Evolutionary conservation across 2,797 vertebrate genomes (phyloP).

Genomic region (Neoniphon sammara): DNA sequence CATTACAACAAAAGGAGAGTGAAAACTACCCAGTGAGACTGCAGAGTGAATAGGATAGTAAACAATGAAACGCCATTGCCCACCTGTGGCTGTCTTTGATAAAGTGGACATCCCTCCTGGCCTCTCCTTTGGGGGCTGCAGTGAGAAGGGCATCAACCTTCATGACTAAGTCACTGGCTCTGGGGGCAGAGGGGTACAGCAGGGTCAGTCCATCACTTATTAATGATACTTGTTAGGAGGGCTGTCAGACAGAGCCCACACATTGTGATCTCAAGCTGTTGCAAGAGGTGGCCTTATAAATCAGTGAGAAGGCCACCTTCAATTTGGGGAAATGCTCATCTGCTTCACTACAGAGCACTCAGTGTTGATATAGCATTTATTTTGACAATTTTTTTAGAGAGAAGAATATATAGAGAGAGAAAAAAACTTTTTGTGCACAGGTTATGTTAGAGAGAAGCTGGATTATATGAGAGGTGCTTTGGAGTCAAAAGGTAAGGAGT

Average conservation of each 20-base stretch:
- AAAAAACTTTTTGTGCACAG: not conserved
- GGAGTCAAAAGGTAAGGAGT: not conserved
- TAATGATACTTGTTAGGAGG: slow-evolving; percentile 31
- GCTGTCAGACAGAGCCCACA: slow-evolving; percentile 31
- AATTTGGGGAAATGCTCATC: not conserved
- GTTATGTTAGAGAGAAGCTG: not conserved
- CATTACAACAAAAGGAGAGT: slow-evolving; percentile 34
- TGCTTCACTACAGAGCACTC: not conserved
- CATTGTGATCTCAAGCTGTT: slow-evolving; percentile 40
- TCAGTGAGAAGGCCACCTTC: slow-evolving; percentile 1
- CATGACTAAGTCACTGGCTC: slow-evolving; percentile 93
- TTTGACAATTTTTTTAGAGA: not conserved
- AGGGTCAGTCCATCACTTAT: slow-evolving; percentile 47
- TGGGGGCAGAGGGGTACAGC: slow-evolving; percentile 60
- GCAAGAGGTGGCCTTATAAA: slow-evolving; percentile 23
- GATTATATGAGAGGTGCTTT: not conserved
- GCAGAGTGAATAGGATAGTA: slow-evolving; percentile 12
- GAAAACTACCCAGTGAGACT: slow-evolving; percentile 6
- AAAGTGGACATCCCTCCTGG: slow-evolving; percentile 85
- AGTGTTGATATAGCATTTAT: not conserved
- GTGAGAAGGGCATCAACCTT: slow-evolving; percentile 91
- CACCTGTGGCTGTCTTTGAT: slow-evolving; percentile 90
- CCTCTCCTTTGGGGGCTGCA: slow-evolving; percentile 86
- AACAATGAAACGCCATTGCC: slow-evolving; percentile 9
- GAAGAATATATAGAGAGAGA: not conserved